phyloP scores from a whole-genome alignment of 2,888 invertebrate genomes.

The Lapara coniferarum region DNA sequence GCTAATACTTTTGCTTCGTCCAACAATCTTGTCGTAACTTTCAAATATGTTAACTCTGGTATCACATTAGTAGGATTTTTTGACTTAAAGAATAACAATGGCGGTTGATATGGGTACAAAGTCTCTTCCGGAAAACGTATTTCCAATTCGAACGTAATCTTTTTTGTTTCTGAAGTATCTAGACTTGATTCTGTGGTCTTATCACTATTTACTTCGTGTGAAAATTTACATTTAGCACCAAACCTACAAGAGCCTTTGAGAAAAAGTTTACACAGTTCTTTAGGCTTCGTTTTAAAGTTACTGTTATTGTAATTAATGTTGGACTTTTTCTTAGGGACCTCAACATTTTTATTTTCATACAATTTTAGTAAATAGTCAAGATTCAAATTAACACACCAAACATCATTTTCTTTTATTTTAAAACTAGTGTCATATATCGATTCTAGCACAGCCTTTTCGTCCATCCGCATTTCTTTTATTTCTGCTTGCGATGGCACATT shows the following conservation, averaged over 20 bases:
- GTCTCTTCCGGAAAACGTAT: slow-evolving; percentile 88
- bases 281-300: slow-evolving; percentile 75
- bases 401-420: slow-evolving; percentile 86
- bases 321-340: slow-evolving; percentile 70
- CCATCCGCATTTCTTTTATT: slow-evolving; percentile 85
- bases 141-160: slow-evolving; percentile 86
- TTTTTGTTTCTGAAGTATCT: slow-evolving; percentile 60
- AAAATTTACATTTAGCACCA: slow-evolving; percentile 89
- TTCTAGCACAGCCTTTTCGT: slow-evolving; percentile 89
- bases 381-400: slow-evolving; percentile 88
- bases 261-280: slow-evolving; percentile 86
- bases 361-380: slow-evolving; percentile 86
- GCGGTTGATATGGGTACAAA: slow-evolving; percentile 89
- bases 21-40: slow-evolving; percentile 86
- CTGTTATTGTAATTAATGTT: slow-evolving; percentile 63
- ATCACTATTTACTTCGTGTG: slow-evolving; percentile 83
- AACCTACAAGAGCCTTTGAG: slow-evolving; percentile 87
- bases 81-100: slow-evolving; percentile 87
- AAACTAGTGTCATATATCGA: slow-evolving; percentile 90
- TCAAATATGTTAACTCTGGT: slow-evolving; percentile 86
- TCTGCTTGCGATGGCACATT: slow-evolving; percentile 78
- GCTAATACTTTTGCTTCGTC: slow-evolving; percentile 87
- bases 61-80: slow-evolving; percentile 82
- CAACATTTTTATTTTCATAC: slow-evolving; percentile 79
- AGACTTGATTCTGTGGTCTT: slow-evolving; percentile 48